Evolutionary conservation across 2,113 vertebrate genomes (phyloP).

Genomic region (Tyrannus savana): DNA sequence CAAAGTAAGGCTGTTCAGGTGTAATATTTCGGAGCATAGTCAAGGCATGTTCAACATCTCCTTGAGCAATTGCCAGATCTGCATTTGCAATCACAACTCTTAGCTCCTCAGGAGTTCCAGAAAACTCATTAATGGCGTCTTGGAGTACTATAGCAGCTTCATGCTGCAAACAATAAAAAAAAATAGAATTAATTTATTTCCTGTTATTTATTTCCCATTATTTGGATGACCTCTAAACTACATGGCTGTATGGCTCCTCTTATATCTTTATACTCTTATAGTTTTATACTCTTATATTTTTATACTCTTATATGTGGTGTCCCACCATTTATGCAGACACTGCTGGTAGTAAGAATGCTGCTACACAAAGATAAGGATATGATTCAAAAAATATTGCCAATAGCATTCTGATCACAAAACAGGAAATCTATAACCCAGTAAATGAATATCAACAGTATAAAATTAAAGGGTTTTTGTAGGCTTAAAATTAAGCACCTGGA

Average conservation of each 20-base stretch:
- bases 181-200: background rate
- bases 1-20: conserved; percentile 91
- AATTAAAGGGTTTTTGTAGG: background rate
- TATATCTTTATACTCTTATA: background rate
- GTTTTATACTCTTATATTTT: no score
- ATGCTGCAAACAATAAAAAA: conserved; percentile 79
- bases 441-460: background rate
- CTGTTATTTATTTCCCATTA: background rate
- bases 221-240: background rate
- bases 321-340: background rate
- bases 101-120: conserved; percentile 90
- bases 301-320: background rate
- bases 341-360: background rate
- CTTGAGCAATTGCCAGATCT: conserved; percentile 88
- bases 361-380: background rate
- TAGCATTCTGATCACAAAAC: background rate
- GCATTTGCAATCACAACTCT: conserved; percentile 91
- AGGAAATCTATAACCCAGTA: background rate
- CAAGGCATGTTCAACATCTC: conserved; percentile 89
- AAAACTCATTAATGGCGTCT: conserved; percentile 95
- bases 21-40: conserved; percentile 90
- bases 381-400: background rate
- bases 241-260: background rate
- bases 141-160: conserved; percentile 96
- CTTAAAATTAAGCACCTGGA: background rate